A percentile compares a stretch with the other conserved stretches of the same genome.
Conservation (phyloP, 35 echinoderm and acorn worm species). For the Holothuria glaberrima region DNA sequence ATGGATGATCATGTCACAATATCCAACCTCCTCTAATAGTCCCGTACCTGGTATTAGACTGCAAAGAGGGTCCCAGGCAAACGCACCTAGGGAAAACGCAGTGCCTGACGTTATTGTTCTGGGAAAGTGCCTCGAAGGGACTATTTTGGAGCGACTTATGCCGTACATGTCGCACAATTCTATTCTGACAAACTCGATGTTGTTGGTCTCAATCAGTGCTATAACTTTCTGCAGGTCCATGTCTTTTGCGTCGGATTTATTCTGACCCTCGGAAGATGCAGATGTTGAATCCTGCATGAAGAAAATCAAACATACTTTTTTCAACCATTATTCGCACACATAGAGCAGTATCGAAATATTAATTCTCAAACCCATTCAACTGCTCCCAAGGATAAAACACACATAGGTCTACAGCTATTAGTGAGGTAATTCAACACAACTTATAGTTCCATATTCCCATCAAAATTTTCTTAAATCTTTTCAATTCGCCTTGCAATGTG, state of each 20-base stretch:
- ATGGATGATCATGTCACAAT: slow-evolving; percentile 63
- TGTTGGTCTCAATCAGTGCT: slow-evolving; percentile 29
- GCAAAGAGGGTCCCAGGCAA: slow-evolving; percentile 62
- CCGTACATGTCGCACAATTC: slow-evolving; percentile 89
- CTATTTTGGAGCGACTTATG: slow-evolving; percentile 79
- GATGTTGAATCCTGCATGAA: not conserved
- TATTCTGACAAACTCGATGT: slow-evolving; percentile 81
- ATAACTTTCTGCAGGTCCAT: slow-evolving; percentile 58
- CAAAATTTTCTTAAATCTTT: too few species aligned
- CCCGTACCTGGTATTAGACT: slow-evolving; percentile 57
- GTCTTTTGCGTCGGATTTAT: not conserved
- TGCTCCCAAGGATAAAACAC: too few species aligned
- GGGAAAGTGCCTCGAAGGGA: slow-evolving; percentile 77
- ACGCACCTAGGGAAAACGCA: slow-evolving; percentile 66
- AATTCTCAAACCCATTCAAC: too few species aligned
- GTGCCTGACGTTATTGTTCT: slow-evolving; percentile 56
- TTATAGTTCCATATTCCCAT: too few species aligned
- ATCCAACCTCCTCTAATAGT: slow-evolving; percentile 62
- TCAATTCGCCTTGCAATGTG: too few species aligned
- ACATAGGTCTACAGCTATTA: too few species aligned
- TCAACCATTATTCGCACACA: too few species aligned
- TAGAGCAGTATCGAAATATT: too few species aligned
- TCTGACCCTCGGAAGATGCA: not conserved
- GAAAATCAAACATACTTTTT: not conserved
- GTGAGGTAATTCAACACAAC: too few species aligned